These are phyloP conservation scores for Catocala fraxini DNA, from an alignment of 2,888 invertebrate genomes.

Conservation along the genomic window DNA sequence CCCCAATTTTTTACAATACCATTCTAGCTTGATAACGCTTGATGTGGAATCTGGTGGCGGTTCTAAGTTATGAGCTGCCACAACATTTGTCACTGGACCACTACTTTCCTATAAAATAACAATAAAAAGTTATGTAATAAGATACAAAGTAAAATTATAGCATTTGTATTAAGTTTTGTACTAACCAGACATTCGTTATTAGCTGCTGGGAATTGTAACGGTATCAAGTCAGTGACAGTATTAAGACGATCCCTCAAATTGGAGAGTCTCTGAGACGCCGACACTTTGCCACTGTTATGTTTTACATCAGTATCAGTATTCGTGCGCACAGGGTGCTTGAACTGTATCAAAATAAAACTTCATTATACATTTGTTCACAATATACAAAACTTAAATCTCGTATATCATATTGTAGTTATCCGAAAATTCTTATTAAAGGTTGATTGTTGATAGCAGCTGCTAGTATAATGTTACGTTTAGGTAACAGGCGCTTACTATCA, in stretches of 20 bases:
- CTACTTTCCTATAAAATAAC: conserved; percentile 60
- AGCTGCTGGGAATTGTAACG: conserved; percentile 75
- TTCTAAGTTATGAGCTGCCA: conserved; percentile 70
- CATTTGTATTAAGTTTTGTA: conserved; percentile 20
- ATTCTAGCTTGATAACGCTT: conserved; percentile 74
- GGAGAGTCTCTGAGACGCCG: conserved; percentile 81
- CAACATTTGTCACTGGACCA: conserved; percentile 69
- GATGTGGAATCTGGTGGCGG: conserved; percentile 80
- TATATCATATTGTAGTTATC: no score
- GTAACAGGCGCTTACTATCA: no score
- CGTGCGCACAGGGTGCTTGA: conserved; percentile 65
- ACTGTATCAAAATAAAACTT: conserved; percentile 48
- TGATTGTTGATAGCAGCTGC: no score
- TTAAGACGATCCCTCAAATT: conserved; percentile 78
- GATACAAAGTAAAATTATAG: neutral
- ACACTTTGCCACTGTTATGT: conserved; percentile 67
- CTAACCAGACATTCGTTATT: conserved; percentile 70
- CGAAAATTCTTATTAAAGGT: no score
- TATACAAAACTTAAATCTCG: neutral
- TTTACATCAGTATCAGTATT: conserved; percentile 67
- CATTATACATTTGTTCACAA: neutral
- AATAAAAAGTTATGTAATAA: neutral
- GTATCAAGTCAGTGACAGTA: conserved; percentile 76
- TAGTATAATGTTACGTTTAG: no score
- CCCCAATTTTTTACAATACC: conserved; percentile 81